A percentile compares a stretch with the other conserved stretches of the same genome.
phyloP scores from a whole-genome alignment of 2,888 invertebrate species.

The Dynastes hyllus region DNA sequence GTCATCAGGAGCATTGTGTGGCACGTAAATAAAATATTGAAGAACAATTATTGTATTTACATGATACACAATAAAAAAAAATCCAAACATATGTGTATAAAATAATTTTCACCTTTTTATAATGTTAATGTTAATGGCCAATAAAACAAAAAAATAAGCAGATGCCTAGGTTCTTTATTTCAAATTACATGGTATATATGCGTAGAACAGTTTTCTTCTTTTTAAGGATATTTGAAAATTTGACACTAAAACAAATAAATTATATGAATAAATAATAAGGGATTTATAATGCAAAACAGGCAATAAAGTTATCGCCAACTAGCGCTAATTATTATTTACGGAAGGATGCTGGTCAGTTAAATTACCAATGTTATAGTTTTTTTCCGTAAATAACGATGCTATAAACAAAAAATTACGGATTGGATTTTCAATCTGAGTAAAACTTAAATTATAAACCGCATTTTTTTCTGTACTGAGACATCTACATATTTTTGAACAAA shows the following conservation, averaged over 20 bases:
- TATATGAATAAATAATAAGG: slow-evolving; percentile 23
- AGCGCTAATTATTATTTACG: no score
- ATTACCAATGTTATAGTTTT: no score
- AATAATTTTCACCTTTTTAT: neutral
- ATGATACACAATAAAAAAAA: slow-evolving; percentile 36
- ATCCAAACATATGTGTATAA: slow-evolving; percentile 3
- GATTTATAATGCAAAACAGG: neutral
- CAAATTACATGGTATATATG: neutral
- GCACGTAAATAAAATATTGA: slow-evolving; percentile 33
- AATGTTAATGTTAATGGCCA: slow-evolving; percentile 23
- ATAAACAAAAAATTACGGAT: no score
- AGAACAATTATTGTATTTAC: slow-evolving; percentile 35
- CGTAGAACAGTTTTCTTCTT: neutral
- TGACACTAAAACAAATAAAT: slow-evolving; percentile 62
- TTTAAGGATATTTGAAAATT: slow-evolving; percentile 62
- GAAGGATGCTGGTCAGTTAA: no score
- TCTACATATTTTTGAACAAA: no score
- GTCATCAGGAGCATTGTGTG: slow-evolving; percentile 50
- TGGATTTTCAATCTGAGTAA: no score
- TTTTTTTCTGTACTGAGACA: no score
- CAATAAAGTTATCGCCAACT: no score
- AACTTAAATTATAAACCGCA: no score
- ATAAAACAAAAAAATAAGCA: neutral
- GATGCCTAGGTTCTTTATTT: slow-evolving; percentile 7
- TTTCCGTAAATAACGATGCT: no score